Base-by-base conservation (phyloP, 2,113 vertebrate species). In the Typhlomys cinereus region DNA sequence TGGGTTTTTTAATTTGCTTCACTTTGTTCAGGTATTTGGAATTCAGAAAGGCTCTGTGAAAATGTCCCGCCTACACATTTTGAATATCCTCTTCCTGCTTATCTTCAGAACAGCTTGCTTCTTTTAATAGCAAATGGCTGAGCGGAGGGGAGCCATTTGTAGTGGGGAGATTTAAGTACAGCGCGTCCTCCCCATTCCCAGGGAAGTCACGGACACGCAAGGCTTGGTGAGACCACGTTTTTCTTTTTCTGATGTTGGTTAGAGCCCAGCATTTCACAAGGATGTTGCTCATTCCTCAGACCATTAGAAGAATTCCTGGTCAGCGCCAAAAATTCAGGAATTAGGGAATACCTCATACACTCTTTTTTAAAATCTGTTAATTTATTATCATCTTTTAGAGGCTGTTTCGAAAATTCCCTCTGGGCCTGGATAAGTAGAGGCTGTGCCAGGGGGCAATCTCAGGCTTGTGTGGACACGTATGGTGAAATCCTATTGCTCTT, bases 31-130 rank as follows among this genome's bases (percentile, higher is more conserved):
- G 95, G 94, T 96, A 94, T 94, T 94, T 95, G 95, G 95, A 94
- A 96, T 95, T 93, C 85, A 73, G 89, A 83, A 85, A 93, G 76
- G 94, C 91, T 94, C 91, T 92, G 48, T 96, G 97, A 96, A 95
- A 95, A 96, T 91, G 85, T 94, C 85, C 94, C 74, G 57, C 97
- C 95, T 95, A 96, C 97, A 96, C 95, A 41, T 92, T 96, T 95
- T 91, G 93, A 95, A 96, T 96, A 94, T 94, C 94, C 92, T 95
- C 94, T 96, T 97, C 97, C 95, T 96, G 95, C 97, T 96, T 95
- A 92, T 94, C 92, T 94, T 92, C 85, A 88, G 96, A 96, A 96
- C 95, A 96, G 95, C 96, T 94, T 96, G 95, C 50, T 93, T 94
- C 97, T 96, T 96, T 97, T 95, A 94, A 96, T 96, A 96, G 96